Evolutionary conservation across 2,797 vertebrate species (phyloP).

Genomic region (Okamejei kenojei): DNA sequence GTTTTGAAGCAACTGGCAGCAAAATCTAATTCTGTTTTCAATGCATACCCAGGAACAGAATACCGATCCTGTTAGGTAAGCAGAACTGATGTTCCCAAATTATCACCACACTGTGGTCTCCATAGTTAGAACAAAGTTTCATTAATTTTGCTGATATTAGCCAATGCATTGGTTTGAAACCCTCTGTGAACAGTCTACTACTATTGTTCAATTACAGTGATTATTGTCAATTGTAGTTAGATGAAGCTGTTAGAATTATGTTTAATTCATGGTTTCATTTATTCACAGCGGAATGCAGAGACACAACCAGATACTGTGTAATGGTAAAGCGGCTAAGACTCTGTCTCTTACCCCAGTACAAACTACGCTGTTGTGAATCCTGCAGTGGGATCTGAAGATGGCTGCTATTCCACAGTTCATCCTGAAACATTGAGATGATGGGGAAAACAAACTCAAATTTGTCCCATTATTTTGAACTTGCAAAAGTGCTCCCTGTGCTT

Average conservation of each 20-base stretch:
- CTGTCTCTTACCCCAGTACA: constrained; percentile 82
- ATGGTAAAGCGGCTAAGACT: constrained; percentile 88
- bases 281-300: constrained; percentile 75
- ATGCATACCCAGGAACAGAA: not conserved
- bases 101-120: too few species aligned
- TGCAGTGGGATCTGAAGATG: constrained; percentile 77
- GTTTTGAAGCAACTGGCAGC: not conserved
- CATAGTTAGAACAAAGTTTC: not conserved
- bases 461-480: not conserved
- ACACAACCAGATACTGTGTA: constrained; percentile 92
- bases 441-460: not conserved
- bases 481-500: not conserved
- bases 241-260: not conserved
- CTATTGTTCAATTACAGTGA: not conserved
- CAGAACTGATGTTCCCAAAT: not conserved
- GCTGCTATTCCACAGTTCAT: not conserved
- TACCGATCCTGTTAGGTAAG: not conserved
- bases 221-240: not conserved
- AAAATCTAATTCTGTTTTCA: not conserved
- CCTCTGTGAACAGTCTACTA: not conserved
- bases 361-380: constrained; percentile 84
- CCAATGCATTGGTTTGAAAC: not conserved
- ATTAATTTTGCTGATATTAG: not conserved
- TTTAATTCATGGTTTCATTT: constrained; percentile 27
- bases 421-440: not conserved